Evolutionary conservation across 2,797 vertebrate genomes (phyloP), one percentile per base, ranked within the genome.

Genomic region (Phoeniculus purpureus): DNA sequence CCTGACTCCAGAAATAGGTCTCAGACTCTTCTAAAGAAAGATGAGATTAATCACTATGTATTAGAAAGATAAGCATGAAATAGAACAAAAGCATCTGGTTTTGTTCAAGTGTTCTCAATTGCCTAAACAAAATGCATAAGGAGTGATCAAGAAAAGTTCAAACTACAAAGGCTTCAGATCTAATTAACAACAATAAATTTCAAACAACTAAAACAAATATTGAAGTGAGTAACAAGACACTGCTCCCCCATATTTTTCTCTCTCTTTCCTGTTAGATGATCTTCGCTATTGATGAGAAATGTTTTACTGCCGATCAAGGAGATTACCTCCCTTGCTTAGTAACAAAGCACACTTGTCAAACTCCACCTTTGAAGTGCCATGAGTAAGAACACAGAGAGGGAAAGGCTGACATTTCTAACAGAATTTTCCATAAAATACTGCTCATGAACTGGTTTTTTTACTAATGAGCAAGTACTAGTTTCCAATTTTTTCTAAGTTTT

Each of bases 311-410:
- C 37, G 23, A 3, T 12, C 15, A 58, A 21, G 20, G 25, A 76
- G 16, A 27, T 9, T 50, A 68, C 14, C 31, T 66, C 9, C 9
- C 5, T 19, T 0, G 0, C 9, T 6, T 59, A 9, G 18, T 43
- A 75, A 77, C 9, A 81, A 80, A 52, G 20, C 17, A 73, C 12
- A 16, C 7, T 52, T 56, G 10, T 17, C 4, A 1, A 87, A 62
- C 23, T 22, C 17, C 12, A 14, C 55, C 29, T 3, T 13, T 40
- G 4, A 5, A 75, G 12, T 10, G 20, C 26, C 43, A 31, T 1
- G 5, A 75, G 9, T 51, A 78, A 54, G 1, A 72, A 12, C 12
- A 81, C 10, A 68, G 12, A 65, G 7, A 18, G 20, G 7, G 10
- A 72, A 80, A 59, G 59, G 59, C 7, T 40, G 21, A 50, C 29